A percentile compares a stretch with the other conserved stretches of the same genome.
These are phyloP conservation scores for Drosophila siamana DNA, from an alignment of 2,888 invertebrate species.

Conservation along the genomic window DNA sequence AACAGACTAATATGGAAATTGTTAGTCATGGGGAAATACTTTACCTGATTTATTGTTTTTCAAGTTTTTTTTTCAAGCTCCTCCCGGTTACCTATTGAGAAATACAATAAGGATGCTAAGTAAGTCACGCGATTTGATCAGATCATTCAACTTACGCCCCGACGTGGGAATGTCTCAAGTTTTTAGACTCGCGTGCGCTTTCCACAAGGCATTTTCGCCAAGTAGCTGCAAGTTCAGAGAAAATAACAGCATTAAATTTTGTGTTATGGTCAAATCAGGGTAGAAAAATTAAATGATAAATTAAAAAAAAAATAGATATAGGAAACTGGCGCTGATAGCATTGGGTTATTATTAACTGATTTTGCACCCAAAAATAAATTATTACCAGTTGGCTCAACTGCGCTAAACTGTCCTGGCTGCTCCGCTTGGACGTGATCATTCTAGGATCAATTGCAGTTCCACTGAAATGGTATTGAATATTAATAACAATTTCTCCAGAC, in stretches of 20 bases:
- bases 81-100: conserved; percentile 37
- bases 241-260: conserved; percentile 59
- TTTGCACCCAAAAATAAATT: conserved; percentile 56
- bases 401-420: conserved; percentile 24
- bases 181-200: conserved; percentile 51
- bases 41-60: conserved; percentile 43
- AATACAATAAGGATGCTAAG: conserved; percentile 47
- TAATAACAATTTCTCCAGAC: conserved; percentile 37
- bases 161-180: conserved; percentile 59
- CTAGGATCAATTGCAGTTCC: conserved; percentile 43
- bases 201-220: conserved; percentile 51
- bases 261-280: conserved; percentile 3
- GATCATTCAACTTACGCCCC: conserved; percentile 60
- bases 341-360: conserved; percentile 19
- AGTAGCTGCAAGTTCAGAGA: conserved; percentile 69
- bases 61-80: conserved; percentile 10
- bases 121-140: conserved; percentile 40
- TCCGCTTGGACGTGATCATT: conserved; percentile 30
- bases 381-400: conserved; percentile 59
- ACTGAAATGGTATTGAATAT: conserved; percentile 60
- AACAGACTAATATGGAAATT: conserved; percentile 10
- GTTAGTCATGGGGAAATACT: conserved; percentile 25
- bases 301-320: conserved; percentile 19
- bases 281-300: conserved; percentile 4
- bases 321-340: conserved; percentile 34